A percentile compares a stretch with the other conserved stretches of the same genome.
phyloP scores from a whole-genome alignment of 37 sponge, comb jelly and placozoan genomes.

The Halichondria panicea region DNA sequence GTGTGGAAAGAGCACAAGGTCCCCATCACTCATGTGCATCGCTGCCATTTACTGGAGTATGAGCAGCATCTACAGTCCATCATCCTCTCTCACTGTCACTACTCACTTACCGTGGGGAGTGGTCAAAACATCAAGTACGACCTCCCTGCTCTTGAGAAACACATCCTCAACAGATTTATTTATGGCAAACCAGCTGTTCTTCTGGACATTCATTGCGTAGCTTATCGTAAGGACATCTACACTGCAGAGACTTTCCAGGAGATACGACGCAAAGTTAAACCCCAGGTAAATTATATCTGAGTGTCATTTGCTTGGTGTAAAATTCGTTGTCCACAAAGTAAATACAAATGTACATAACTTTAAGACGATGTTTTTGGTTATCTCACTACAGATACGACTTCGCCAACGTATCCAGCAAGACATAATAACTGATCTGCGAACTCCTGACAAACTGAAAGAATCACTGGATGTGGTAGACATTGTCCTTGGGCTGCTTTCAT shows the following conservation, averaged over 20 bases:
- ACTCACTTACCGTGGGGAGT: conserved; percentile 62
- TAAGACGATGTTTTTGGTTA: not conserved
- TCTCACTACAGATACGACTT: conserved; percentile 25
- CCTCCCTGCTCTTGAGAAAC: conserved; percentile 65
- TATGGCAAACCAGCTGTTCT: conserved; percentile 66
- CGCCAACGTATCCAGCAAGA: conserved; percentile 29
- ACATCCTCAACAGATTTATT: conserved; percentile 65
- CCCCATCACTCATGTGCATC: conserved; percentile 44
- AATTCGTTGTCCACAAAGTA: not conserved
- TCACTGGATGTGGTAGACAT: conserved; percentile 49
- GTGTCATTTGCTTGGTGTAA: not conserved
- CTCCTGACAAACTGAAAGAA: conserved; percentile 23
- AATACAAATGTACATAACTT: not conserved
- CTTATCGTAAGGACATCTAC: conserved; percentile 43
- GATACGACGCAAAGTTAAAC: conserved; percentile 30
- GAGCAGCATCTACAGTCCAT: conserved; percentile 56
- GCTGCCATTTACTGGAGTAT: conserved; percentile 61
- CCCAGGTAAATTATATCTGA: conserved; percentile 7
- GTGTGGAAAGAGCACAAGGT: conserved; percentile 42
- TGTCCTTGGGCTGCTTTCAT: conserved; percentile 55
- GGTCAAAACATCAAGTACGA: conserved; percentile 63
- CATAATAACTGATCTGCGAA: conserved; percentile 25
- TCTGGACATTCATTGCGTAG: conserved; percentile 43
- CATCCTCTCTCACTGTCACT: conserved; percentile 69
- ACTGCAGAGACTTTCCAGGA: conserved; percentile 37